phyloP scores from a whole-genome alignment of 1,140 invertebrate genomes.

The Archivesica marissinica region DNA sequence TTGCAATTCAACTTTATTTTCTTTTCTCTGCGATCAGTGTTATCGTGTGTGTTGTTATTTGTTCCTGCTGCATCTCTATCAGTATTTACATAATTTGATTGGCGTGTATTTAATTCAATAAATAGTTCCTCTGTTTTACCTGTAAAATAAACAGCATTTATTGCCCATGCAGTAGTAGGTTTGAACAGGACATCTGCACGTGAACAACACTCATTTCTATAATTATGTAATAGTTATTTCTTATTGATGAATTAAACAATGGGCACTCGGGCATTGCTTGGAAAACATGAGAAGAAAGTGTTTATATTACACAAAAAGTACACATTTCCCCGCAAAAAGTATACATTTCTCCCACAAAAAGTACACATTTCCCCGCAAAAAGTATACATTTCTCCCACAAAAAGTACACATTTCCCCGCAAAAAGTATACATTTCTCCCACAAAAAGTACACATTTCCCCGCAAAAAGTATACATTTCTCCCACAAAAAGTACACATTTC shows the following conservation, averaged over 20 bases:
- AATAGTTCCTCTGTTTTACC: constrained; percentile 37
- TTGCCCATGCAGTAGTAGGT: background rate
- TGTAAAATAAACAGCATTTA: background rate
- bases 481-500: too few species aligned
- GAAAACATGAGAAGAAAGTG: background rate
- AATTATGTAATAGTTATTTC: background rate
- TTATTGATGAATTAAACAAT: background rate
- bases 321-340: too few species aligned
- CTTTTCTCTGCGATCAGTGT: background rate
- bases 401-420: too few species aligned
- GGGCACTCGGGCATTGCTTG: background rate
- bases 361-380: too few species aligned
- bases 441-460: too few species aligned
- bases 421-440: too few species aligned
- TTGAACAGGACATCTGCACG: background rate
- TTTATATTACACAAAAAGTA: too few species aligned
- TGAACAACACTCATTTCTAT: background rate
- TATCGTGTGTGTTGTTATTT: background rate
- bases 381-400: too few species aligned
- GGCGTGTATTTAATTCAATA: background rate
- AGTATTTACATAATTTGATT: background rate
- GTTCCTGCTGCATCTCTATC: background rate
- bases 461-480: too few species aligned
- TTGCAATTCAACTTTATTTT: background rate
- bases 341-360: too few species aligned